Base-by-base conservation (phyloP, 2,113 vertebrate genomes). In the Haemorhous mexicanus region DNA sequence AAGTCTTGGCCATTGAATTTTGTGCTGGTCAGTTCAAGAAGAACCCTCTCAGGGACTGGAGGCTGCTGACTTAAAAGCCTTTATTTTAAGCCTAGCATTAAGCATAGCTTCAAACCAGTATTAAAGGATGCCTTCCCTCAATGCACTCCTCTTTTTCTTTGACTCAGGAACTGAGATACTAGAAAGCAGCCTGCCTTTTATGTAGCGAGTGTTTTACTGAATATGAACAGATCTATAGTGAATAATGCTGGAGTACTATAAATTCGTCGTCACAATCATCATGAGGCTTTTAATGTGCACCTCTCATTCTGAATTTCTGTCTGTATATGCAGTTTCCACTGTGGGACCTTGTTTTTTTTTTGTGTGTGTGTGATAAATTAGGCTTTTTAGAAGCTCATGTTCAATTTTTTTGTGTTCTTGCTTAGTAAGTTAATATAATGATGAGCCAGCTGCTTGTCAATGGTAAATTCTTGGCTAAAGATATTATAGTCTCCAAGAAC, bases 1-100 rank as follows among this genome's bases (percentile, higher is more conserved):
- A 91, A 74, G 19, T 67, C 56, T 67, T 93, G 90, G 84, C 88
- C 93, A 20, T 64, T 80, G 93, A 95, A 94, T 95, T 94, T 87
- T 93, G 70, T 86, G 67, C 82, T 95, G 93, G 91, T 95, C 90
- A 95, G 87, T 95, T 95, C 91, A 95, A 97, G 92, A 74, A 68
- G 43, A 93, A 59, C 9, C 35, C 94, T 92, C 94, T 84, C 0
- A 5, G 63, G 92, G 50, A 77, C 79, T 50, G 79, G 43, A 92
- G 56, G 18, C 92, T 72, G 47, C 87, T 88, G 67, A 95, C 87
- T 95, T 95, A 83, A 96, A 95, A 95, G 87, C 50, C 50, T 91
- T 90, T 93, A 55, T 89, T 95, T 93, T 95, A 93, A 96, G 76
- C 64, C 61, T 81, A 74, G 73, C 76, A 46, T 95, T 96, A 97